These are phyloP conservation scores for Tapirus terrestris DNA, from an alignment of 2,113 vertebrate species.

Conservation along the genomic window DNA sequence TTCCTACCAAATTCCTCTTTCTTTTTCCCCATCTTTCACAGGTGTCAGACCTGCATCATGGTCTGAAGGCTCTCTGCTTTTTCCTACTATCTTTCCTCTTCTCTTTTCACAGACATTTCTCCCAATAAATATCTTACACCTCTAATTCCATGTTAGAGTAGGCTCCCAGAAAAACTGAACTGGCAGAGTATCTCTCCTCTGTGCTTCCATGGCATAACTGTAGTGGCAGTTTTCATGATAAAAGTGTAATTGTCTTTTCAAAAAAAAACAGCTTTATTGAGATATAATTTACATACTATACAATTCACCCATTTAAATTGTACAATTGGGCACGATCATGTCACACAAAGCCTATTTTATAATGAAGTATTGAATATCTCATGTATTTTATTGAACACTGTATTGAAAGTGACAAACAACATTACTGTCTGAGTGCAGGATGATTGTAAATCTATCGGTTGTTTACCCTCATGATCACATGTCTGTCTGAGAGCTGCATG, in stretches of 20 bases:
- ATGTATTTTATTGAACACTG: not conserved
- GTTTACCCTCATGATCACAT: not conserved
- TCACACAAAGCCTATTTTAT: not conserved
- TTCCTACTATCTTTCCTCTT: not conserved
- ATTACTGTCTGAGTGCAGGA: not conserved
- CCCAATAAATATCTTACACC: not conserved
- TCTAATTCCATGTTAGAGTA: not conserved
- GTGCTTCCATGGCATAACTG: not conserved
- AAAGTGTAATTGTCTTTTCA: no score
- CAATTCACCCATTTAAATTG: not conserved
- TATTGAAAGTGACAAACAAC: not conserved
- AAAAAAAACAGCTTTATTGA: not conserved
- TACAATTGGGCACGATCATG: not conserved
- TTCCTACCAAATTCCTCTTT: not conserved
- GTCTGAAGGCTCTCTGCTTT: not conserved
- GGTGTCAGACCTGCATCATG: not conserved
- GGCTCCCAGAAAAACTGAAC: not conserved
- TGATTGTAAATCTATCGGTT: accelerated
- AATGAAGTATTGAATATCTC: not conserved
- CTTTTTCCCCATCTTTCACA: not conserved
- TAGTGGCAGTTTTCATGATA: not conserved
- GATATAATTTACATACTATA: not conserved
- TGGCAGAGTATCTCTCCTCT: not conserved
- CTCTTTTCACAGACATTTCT: not conserved
- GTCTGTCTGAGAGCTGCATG: not conserved